Evolutionary conservation across 2,113 vertebrate species (phyloP).

Genomic region (Dicrurus megarhynchus): DNA sequence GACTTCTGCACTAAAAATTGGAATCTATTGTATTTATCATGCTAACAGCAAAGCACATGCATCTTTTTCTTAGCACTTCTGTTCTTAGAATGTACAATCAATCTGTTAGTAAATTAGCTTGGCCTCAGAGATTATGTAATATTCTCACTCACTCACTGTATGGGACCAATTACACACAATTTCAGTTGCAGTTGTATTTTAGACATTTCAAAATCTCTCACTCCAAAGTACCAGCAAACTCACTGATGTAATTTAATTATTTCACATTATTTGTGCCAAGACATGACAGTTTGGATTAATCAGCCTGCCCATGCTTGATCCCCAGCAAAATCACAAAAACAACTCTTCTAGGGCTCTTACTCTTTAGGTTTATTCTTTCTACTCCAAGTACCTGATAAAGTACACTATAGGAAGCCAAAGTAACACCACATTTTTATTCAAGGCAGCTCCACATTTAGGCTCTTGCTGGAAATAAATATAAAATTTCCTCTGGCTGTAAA

Average conservation of each 20-base stretch:
- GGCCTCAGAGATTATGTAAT: neutral
- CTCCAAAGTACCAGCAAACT: neutral
- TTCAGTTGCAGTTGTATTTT: neutral
- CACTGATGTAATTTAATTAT: neutral
- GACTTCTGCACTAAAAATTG: neutral
- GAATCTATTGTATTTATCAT: neutral
- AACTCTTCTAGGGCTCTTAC: neutral
- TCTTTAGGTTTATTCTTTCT: neutral
- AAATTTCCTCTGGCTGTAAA: neutral
- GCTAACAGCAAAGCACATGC: neutral
- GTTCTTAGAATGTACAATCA: neutral
- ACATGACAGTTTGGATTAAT: neutral
- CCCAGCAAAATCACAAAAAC: neutral
- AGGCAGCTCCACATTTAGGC: neutral
- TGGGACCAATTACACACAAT: neutral
- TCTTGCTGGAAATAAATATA: neutral
- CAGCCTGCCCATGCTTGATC: neutral
- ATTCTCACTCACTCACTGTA: neutral
- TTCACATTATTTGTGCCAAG: neutral
- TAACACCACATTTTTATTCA: neutral
- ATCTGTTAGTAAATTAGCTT: neutral
- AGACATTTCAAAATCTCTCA: neutral
- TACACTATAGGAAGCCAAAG: neutral
- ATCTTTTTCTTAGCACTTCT: neutral
- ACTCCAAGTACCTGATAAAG: neutral